These are phyloP conservation scores for Ophion ellenae DNA, from an alignment of 2,888 invertebrate species.

Conservation along the genomic window DNA sequence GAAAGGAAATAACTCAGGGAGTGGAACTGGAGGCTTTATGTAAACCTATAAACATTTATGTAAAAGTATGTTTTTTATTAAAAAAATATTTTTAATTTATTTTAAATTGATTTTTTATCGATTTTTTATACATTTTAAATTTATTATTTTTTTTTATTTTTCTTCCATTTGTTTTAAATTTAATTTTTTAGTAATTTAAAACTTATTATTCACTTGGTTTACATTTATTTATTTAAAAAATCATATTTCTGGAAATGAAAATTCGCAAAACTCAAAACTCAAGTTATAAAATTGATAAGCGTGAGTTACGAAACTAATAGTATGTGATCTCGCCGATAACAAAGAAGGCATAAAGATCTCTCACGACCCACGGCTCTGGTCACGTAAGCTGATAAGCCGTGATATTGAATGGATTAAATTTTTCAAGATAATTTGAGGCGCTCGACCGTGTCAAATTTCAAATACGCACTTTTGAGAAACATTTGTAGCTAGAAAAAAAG, in stretches of 20 bases:
- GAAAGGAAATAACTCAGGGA: not conserved
- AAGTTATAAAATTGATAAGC: not conserved
- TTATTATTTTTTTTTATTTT: not conserved
- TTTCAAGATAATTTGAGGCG: not conserved
- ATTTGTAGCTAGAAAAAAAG: not conserved
- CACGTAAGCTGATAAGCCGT: not conserved
- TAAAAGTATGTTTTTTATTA: not conserved
- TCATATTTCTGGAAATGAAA: not conserved
- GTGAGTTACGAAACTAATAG: not conserved
- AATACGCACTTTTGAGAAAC: not conserved
- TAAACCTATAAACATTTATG: not conserved
- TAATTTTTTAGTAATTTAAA: too few relatives aligned
- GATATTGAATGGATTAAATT: not conserved
- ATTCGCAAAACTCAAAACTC: not conserved
- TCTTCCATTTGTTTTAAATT: too few relatives aligned
- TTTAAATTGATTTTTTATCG: too few relatives aligned
- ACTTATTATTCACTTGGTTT: too few relatives aligned
- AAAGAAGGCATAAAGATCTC: not conserved
- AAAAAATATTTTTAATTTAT: too few relatives aligned
- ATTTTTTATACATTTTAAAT: too few relatives aligned
- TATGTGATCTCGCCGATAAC: not conserved
- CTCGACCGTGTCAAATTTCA: not conserved
- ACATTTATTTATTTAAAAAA: not conserved
- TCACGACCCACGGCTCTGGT: not conserved
- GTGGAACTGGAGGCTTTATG: not conserved